Conservation (phyloP, 1,140 invertebrate species). For the Tetramorium alpestre region DNA sequence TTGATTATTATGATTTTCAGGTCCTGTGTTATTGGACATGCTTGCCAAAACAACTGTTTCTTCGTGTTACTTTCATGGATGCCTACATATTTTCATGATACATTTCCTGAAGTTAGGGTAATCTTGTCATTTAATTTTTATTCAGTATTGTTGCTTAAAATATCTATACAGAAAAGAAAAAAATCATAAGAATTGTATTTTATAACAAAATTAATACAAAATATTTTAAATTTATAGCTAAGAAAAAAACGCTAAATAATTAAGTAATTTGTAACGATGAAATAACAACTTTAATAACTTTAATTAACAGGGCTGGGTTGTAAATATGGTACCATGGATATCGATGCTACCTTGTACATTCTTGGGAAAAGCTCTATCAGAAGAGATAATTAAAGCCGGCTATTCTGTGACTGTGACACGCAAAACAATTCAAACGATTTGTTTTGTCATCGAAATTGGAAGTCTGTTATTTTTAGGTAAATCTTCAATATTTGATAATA, state of each 20-base stretch:
- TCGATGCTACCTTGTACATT: constrained; percentile 89
- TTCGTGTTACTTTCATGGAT: constrained; percentile 92
- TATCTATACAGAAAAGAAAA: background rate
- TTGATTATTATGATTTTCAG: constrained; percentile 83
- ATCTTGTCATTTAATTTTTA: constrained; percentile 31
- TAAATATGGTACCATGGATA: constrained; percentile 92
- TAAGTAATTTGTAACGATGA: constrained; percentile 13
- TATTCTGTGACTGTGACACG: constrained; percentile 86
- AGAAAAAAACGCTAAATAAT: constrained; percentile 3
- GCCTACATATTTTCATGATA: constrained; percentile 92
- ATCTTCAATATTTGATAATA: constrained; percentile 30
- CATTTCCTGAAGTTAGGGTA: constrained; percentile 88
- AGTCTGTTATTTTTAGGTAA: constrained; percentile 88
- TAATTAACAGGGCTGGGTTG: constrained; percentile 87
- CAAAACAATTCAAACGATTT: constrained; percentile 88
- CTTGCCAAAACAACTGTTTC: constrained; percentile 92
- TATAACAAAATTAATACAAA: background rate
- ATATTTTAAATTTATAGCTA: background rate
- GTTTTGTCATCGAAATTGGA: constrained; percentile 87
- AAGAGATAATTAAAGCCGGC: constrained; percentile 86
- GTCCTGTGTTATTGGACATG: constrained; percentile 90
- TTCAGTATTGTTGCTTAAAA: background rate
- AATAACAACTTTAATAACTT: constrained; percentile 28
- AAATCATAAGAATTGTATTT: background rate
- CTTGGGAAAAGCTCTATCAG: constrained; percentile 89